phyloP scores from a whole-genome alignment of 2,797 vertebrate genomes.

The Clarias pachynema region DNA sequence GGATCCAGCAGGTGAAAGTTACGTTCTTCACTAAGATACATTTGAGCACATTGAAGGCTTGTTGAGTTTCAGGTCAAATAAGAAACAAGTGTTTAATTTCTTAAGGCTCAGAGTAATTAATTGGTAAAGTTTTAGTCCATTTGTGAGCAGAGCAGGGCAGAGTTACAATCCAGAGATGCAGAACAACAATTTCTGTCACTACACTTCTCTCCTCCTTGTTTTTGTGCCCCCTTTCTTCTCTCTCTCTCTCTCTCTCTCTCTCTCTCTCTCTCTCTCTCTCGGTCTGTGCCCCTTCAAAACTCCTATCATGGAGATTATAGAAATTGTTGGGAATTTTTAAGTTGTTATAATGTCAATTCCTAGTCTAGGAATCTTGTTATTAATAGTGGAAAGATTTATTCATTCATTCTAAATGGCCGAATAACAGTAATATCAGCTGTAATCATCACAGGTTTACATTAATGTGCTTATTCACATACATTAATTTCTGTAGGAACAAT shows the following conservation, averaged over 20 bases:
- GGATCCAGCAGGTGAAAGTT: conserved; percentile 74
- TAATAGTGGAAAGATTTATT: not conserved
- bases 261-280: not conserved
- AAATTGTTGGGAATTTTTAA: not conserved
- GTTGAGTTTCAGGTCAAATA: conserved; percentile 12
- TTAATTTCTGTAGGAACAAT: not conserved
- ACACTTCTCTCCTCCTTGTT: conserved; percentile 18
- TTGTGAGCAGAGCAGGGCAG: not conserved
- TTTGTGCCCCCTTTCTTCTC: conserved; percentile 36
- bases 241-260: conserved; percentile 23
- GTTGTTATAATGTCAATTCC: not conserved
- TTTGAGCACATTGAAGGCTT: conserved; percentile 69
- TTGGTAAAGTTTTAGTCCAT: not conserved
- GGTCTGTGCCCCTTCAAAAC: not conserved
- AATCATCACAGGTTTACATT: not conserved
- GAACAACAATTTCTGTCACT: not conserved
- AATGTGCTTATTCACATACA: not conserved
- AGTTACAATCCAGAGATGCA: conserved; percentile 1
- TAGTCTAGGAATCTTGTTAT: not conserved
- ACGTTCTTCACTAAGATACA: conserved; percentile 76
- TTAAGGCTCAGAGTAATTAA: not conserved
- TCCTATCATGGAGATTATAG: not conserved
- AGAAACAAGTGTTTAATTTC: not conserved
- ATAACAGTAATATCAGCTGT: not conserved
- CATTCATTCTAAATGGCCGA: not conserved